Evolutionary conservation across 2,113 vertebrate genomes (phyloP).

Genomic region (Syngnathus typhle): DNA sequence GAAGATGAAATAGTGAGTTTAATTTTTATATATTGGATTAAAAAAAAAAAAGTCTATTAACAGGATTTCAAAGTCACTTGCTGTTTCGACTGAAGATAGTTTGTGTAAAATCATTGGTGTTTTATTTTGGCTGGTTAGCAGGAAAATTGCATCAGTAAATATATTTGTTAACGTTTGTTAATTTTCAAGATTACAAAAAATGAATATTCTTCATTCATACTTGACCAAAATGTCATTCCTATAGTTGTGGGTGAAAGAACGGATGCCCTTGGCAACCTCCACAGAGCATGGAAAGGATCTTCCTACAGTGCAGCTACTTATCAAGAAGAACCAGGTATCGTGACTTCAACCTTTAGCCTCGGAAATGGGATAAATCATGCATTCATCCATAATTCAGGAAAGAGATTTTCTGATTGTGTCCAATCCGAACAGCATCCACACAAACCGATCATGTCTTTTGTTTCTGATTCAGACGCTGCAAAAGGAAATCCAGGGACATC

Average conservation of each 20-base stretch:
- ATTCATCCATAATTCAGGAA: neutral
- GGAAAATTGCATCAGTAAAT: too few relatives aligned
- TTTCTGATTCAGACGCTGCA: conserved; percentile 76
- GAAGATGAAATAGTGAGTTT: conserved; percentile 89
- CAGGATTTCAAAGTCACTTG: too few relatives aligned
- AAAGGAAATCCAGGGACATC: conserved; percentile 91
- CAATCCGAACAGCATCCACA: neutral
- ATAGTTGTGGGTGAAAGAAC: conserved; percentile 88
- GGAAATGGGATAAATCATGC: neutral
- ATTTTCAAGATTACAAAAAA: too few relatives aligned
- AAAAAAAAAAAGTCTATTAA: fast-evolving
- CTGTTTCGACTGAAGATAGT: too few relatives aligned
- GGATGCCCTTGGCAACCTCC: conserved; percentile 83
- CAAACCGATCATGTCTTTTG: neutral
- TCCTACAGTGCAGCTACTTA: conserved; percentile 86
- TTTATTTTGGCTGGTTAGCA: too few relatives aligned
- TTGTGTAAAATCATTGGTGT: too few relatives aligned
- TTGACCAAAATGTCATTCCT: conserved; percentile 11
- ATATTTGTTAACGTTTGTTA: too few relatives aligned
- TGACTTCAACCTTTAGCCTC: neutral
- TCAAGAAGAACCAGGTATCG: conserved; percentile 89
- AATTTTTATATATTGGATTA: neutral
- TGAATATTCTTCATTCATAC: neutral
- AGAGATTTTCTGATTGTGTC: neutral
- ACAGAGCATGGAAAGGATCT: conserved; percentile 88